Evolutionary conservation across 2,113 vertebrate genomes (phyloP), one percentile per base, ranked within the genome.

Genomic region (Picathartes gymnocephalus): DNA sequence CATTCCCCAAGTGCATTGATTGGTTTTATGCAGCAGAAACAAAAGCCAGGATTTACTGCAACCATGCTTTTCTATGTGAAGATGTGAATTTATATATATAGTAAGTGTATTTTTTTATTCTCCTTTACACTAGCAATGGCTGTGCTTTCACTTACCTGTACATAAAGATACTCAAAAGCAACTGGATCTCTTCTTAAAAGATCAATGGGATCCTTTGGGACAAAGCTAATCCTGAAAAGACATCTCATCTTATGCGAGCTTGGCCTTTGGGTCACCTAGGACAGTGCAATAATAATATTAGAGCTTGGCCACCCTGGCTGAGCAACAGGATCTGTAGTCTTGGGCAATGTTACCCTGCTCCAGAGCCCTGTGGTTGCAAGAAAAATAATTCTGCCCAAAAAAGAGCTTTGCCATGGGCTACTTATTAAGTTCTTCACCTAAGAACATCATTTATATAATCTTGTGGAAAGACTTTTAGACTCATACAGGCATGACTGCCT

Each of bases 171-270:
- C 91, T 99, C 99, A 87, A 99, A 99, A 77, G 99, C 99, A 88
- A 99, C 98, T 9, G 98, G 99, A 93, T 99, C 99, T 98, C 98
- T 98, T 94, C 99, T 98, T 70, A 99, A 98, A 90, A 99, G 98
- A 92, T 99, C 99, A 96, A 99, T 98, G 1, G 99, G 99, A 97
- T 99, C 99, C 97, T 99, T 99, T 95, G 99, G 99, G 88, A 99
- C 99, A 93, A 99, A 99, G 95, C 99, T 99, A 92, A 99, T 98
- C 91, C 99, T 98, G 97, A 99, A 99, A 96, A 99, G 99, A 98
- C 99, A 99, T 93, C 99, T 99, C 99, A 99, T 99, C 97, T 99
- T 99, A 97, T 99, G 98, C 13, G 99, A 98, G 76, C 98, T 98
- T 93, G 99, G 99, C 95, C 99, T 98, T 98, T 99, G 99, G n/a